A percentile compares a stretch with the other conserved stretches of the same genome.
These are phyloP conservation scores for Drosophila setifemur DNA, from an alignment of 1,140 invertebrate species.

Conservation along the genomic window DNA sequence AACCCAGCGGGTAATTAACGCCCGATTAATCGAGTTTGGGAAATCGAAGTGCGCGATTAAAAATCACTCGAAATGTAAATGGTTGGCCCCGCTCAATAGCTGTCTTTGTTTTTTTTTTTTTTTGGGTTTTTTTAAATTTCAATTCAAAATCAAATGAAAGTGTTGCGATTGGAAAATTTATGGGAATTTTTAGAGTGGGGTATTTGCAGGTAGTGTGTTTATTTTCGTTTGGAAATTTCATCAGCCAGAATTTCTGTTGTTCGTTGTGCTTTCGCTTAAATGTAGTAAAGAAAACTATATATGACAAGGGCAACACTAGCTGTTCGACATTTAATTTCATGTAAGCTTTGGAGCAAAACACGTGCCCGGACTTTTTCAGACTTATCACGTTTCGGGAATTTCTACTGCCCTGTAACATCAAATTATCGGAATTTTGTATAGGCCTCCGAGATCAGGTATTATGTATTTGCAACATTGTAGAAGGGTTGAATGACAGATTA, in stretches of 20 bases:
- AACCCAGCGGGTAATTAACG: slow-evolving; percentile 10
- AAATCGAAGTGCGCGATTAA: slow-evolving; percentile 17
- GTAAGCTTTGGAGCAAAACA: slow-evolving; percentile 17
- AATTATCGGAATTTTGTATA: slow-evolving; percentile 1
- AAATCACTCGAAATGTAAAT: slow-evolving; percentile 40
- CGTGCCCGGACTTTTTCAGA: slow-evolving; percentile 16
- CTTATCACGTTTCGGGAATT: slow-evolving; percentile 11
- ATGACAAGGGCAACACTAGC: slow-evolving; percentile 22
- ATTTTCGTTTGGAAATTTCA: slow-evolving; percentile 51
- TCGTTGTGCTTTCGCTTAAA: slow-evolving; percentile 10
- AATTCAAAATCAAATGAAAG: slow-evolving; percentile 22
- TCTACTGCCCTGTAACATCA: no score
- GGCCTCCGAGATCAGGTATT: slow-evolving; percentile 10
- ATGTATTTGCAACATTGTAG: slow-evolving; percentile 15
- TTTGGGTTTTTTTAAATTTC: background rate
- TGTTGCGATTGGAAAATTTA: slow-evolving; percentile 16
- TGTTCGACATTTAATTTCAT: background rate
- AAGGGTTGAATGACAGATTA: background rate
- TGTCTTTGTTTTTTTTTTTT: background rate
- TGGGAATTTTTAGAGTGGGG: slow-evolving; percentile 16
- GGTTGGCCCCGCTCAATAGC: slow-evolving; percentile 13
- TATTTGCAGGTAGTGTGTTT: slow-evolving; percentile 15
- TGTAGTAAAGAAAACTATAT: slow-evolving; percentile 40
- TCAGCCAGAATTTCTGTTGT: slow-evolving; percentile 38
- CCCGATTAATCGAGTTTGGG: slow-evolving; percentile 21